Evolutionary conservation across 2,888 invertebrate species (phyloP).

Genomic region (Sinodicranocentrus sp.): DNA sequence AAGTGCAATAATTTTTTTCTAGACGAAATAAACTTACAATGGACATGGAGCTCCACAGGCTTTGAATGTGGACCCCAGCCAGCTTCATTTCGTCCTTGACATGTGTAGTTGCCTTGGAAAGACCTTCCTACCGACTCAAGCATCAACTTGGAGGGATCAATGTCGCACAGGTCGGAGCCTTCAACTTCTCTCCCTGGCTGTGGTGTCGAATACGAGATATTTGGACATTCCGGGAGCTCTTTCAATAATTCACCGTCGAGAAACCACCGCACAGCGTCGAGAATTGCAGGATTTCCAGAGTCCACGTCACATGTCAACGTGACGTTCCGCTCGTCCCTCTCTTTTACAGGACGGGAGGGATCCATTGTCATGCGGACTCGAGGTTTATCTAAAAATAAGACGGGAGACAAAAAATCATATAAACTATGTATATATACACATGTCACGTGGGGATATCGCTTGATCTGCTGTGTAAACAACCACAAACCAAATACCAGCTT

Average conservation of each 20-base stretch:
- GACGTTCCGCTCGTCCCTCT: constrained; percentile 88
- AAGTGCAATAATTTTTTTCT: not conserved
- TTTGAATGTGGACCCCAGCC: constrained; percentile 91
- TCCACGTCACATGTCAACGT: constrained; percentile 89
- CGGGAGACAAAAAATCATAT: not conserved
- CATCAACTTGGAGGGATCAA: constrained; percentile 89
- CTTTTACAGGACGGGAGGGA: constrained; percentile 87
- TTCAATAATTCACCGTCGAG: constrained; percentile 90
- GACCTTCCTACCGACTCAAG: constrained; percentile 91
- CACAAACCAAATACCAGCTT: constrained; percentile 23
- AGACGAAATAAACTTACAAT: constrained; percentile 82
- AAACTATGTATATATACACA: not conserved
- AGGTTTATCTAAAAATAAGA: constrained; percentile 84
- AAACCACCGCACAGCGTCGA: constrained; percentile 91
- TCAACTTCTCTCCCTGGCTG: constrained; percentile 68
- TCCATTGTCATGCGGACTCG: constrained; percentile 88
- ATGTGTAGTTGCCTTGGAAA: constrained; percentile 96
- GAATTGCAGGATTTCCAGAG: constrained; percentile 86
- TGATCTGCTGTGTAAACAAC: constrained; percentile 37
- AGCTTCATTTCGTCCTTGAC: constrained; percentile 92
- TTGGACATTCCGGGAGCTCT: constrained; percentile 88
- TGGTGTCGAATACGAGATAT: constrained; percentile 71
- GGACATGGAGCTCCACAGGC: constrained; percentile 88
- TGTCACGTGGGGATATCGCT: constrained; percentile 5
- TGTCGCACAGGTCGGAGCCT: constrained; percentile 84